A percentile compares a stretch with the other conserved stretches of the same genome.
Evolutionary conservation across 2,797 vertebrate species (phyloP).

Genomic region (Emydoidea blandingii): DNA sequence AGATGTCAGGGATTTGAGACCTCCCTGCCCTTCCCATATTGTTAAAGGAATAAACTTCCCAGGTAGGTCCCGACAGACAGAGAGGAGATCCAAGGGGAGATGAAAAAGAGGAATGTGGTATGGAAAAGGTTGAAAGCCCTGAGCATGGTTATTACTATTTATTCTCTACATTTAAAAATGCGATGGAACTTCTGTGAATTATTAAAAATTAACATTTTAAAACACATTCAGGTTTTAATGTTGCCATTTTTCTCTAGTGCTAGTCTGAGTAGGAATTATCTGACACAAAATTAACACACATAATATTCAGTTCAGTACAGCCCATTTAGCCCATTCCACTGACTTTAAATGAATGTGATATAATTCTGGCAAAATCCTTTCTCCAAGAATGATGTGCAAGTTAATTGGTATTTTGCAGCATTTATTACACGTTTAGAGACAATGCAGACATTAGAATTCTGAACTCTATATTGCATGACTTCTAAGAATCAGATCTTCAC

Average conservation of each 20-base stretch:
- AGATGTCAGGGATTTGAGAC: background rate
- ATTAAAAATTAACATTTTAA: background rate
- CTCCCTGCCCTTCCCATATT: background rate
- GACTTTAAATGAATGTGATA: conserved; percentile 21
- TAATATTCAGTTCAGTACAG: background rate
- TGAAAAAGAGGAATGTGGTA: background rate
- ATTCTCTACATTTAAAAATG: background rate
- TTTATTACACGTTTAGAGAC: conserved; percentile 21
- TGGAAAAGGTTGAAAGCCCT: background rate
- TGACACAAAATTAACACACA: conserved; percentile 23
- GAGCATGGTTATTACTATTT: background rate
- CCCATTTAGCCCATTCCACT: background rate
- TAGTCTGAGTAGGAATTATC: background rate
- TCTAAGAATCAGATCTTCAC: conserved; percentile 12
- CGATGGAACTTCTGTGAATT: background rate
- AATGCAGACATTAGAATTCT: conserved; percentile 28
- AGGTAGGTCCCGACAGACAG: background rate
- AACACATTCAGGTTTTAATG: background rate
- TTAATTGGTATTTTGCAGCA: conserved; percentile 27
- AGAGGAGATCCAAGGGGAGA: background rate
- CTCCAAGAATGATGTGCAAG: background rate
- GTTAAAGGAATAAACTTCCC: background rate
- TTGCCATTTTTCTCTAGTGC: background rate
- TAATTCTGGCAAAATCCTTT: conserved; percentile 25
- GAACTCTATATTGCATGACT: background rate